Base-by-base conservation (phyloP, 2,888 invertebrate species). In the Gari tellinella region DNA sequence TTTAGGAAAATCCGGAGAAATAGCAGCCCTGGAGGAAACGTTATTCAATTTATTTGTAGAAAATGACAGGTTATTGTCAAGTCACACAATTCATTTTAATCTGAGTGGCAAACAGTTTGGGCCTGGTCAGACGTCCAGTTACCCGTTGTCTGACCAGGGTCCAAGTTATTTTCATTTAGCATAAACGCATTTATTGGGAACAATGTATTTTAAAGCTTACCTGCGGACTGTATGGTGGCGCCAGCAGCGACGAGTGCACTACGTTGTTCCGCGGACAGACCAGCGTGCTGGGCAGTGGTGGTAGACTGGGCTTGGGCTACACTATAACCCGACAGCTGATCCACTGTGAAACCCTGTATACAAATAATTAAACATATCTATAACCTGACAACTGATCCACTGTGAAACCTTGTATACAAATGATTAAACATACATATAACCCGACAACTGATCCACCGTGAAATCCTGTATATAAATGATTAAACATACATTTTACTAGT, bases 231-330 rank as follows among this genome's bases (percentile, higher is more conserved):
- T 12, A 70, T 38, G 23, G 65, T 61, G 41, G 72, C 75, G 14
- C 81, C 82, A 17, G 76, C 81, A 8, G 70, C n/a, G 17, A 69
- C 52, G 12, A 84, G 72, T 14, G 81, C 79, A 43, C 68, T 41
- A 1, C 78, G 43, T 58, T 84, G 81, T 19, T 40, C 68, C n/a
- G 66, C 10, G 21, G 58, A 66, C 5, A 84, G 74, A 17, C 80
- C 78, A 31, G 69, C 64, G 41, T 81, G 74, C 61, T 84, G 84
- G 41, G 21, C 51, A 10, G 62, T 46, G 21, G 84, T 82, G 10
- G 78, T 76, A 1, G 84, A 70, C 51, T 80, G 81, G 14, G 80
- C 82, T 48, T 84, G 84, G 41, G 81, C 67, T 3, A 75, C 66
- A 45, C 78, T 80, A 61, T 82, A 81, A 4, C 74, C 57, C 17